Conservation (phyloP, 2,888 invertebrate genomes). For the Crocallis elinguaria region DNA sequence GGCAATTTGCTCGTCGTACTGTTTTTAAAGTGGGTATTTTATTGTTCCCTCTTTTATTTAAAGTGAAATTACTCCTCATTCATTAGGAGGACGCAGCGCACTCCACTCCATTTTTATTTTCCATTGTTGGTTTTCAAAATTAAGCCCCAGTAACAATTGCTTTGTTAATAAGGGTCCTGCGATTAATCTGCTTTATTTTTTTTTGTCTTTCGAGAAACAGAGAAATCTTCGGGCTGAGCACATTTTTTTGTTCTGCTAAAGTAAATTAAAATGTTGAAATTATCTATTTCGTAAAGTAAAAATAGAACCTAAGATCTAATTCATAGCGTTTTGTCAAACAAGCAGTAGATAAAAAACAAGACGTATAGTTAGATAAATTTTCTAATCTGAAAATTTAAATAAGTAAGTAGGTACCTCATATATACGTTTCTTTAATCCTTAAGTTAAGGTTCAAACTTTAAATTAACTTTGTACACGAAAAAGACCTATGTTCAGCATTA, state of each 20-base stretch:
- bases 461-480: too few species aligned
- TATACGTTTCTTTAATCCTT: too few species aligned
- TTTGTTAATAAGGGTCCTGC: conserved; percentile 76
- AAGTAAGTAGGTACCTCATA: too few species aligned
- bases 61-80: conserved; percentile 80
- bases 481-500: too few species aligned
- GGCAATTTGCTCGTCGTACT: conserved; percentile 75
- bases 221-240: conserved; percentile 46
- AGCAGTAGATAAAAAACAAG: too few species aligned
- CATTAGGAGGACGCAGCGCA: conserved; percentile 76
- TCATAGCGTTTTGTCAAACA: too few species aligned
- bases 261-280: too few species aligned
- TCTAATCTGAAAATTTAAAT: too few species aligned
- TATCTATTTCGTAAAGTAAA: too few species aligned
- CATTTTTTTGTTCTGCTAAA: not conserved
- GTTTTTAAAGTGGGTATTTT: conserved; percentile 77
- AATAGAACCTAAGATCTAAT: too few species aligned
- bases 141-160: conserved; percentile 79
- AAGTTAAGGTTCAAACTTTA: too few species aligned
- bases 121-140: conserved; percentile 82
- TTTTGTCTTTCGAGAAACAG: conserved; percentile 54
- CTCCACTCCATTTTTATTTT: conserved; percentile 77
- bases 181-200: conserved; percentile 70
- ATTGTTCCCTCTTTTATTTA: conserved; percentile 80
- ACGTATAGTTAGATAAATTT: too few species aligned